These are phyloP conservation scores for Glomeris marginata DNA, from an alignment of 2,888 invertebrate species.

Conservation along the genomic window DNA sequence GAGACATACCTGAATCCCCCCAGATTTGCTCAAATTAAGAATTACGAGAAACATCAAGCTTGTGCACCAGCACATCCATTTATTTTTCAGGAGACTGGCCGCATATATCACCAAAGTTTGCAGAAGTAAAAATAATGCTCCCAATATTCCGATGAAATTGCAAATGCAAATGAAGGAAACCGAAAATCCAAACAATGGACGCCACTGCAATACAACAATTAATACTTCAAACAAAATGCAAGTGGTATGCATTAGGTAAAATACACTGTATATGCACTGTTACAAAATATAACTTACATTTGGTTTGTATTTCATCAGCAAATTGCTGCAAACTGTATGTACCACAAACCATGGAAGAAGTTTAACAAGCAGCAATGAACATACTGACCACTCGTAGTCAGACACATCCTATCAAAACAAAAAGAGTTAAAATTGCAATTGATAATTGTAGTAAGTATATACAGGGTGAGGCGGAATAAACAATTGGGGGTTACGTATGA, in stretches of 20 bases:
- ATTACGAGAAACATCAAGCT: constrained; percentile 1
- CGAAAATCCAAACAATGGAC: too few species aligned
- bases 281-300: not conserved
- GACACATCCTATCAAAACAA: constrained; percentile 6
- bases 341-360: constrained; percentile 3
- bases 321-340: not conserved
- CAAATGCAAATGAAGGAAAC: too few species aligned
- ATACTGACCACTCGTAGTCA: constrained; percentile 10
- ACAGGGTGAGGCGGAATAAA: too few species aligned
- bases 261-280: too few species aligned
- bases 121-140: constrained; percentile 2
- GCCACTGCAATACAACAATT: too few species aligned
- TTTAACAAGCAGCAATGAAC: not conserved
- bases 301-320: constrained; percentile 3
- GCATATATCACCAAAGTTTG: constrained; percentile 6
- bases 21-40: constrained; percentile 1
- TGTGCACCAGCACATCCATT: constrained; percentile 6
- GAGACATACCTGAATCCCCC: not conserved
- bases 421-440: too few species aligned
- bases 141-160: not conserved
- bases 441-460: too few species aligned
- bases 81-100: constrained; percentile 1
- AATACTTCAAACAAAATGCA: too few species aligned
- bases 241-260: too few species aligned
- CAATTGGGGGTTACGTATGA: too few species aligned